Evolutionary conservation across 2,797 vertebrate species (phyloP), one percentile per base, ranked within the genome.

Genomic region (Mastacembelus armatus): DNA sequence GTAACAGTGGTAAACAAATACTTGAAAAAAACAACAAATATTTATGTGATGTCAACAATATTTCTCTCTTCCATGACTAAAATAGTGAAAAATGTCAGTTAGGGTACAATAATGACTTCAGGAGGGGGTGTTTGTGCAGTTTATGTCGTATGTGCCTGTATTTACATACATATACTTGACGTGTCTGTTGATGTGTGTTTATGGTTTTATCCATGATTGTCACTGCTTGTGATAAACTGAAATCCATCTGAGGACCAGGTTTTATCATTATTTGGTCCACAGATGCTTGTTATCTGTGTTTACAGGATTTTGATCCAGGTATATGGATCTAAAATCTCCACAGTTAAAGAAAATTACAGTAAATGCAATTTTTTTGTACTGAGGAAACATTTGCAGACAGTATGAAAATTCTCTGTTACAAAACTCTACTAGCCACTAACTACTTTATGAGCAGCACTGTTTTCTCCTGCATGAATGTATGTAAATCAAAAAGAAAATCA

Each of bases 401-500:
- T 18, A 38, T 38, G 40, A 55, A 55, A 62, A 62, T 11, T 44
- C 44, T 15, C n/a, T 7, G 14, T 33, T 27, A 38, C 62, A 19
- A 57, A 61, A 35, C 22, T 59, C 27, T n/a, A n/a, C n/a, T n/a
- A n/a, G 19, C 24, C 14, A 35, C 61, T 24, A 42, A 50, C n/a
- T 19, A 55, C 22, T 56, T 48, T 38, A 52, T 39, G 32, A 63
- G 60, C 26, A 35, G 30, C 36, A 52, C 27, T 0, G 6, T 50
- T 43, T 69, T 44, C n/a, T 38, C 70, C 64, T 38, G 66, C 66
- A 29, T 26, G 15, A 79, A 59, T 47, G 22, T 29, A 62, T 39
- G 39, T 36, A 47, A 60, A 80, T 82, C 56, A 48, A 52, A 67
- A 48, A 59, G 38, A 27, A 39, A 73, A 67, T 47, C 50, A 77